Evolutionary conservation across 2,888 invertebrate genomes (phyloP).

Genomic region (Parnassius apollo): DNA sequence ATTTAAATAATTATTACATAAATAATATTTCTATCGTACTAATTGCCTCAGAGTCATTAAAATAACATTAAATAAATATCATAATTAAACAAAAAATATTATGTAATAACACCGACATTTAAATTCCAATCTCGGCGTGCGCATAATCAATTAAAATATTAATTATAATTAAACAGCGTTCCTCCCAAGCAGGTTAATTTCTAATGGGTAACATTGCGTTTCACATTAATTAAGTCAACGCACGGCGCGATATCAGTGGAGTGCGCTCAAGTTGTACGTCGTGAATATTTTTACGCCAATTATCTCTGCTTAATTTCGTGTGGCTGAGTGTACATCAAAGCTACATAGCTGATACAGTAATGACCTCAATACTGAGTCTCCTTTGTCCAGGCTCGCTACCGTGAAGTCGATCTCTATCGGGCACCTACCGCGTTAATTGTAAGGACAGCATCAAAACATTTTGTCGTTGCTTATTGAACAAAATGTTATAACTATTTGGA

Average conservation of each 20-base stretch:
- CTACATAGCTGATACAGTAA: slow-evolving; percentile 14
- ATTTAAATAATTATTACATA: no score
- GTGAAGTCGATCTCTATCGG: slow-evolving; percentile 55
- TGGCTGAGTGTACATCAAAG: slow-evolving; percentile 14
- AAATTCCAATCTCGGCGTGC: neutral
- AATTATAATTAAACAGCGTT: slow-evolving; percentile 10
- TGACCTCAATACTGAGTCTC: slow-evolving; percentile 35
- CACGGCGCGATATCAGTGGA: neutral
- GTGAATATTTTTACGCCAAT: slow-evolving; percentile 1
- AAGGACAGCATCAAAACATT: slow-evolving; percentile 5
- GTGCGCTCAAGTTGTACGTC: neutral
- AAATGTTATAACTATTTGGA: no score
- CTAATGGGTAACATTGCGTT: slow-evolving; percentile 14
- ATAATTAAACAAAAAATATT: no score
- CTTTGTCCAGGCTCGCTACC: slow-evolving; percentile 59
- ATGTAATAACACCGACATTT: neutral
- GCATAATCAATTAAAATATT: slow-evolving; percentile 12
- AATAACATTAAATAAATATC: no score
- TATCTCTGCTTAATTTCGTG: slow-evolving; percentile 7
- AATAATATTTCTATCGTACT: no score
- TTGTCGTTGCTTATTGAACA: neutral
- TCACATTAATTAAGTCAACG: slow-evolving; percentile 11
- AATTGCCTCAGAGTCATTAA: no score
- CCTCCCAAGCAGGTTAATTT: slow-evolving; percentile 5
- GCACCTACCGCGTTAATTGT: slow-evolving; percentile 6